Evolutionary conservation across 2,888 invertebrate genomes (phyloP).

Genomic region (Drosophila barbarae): DNA sequence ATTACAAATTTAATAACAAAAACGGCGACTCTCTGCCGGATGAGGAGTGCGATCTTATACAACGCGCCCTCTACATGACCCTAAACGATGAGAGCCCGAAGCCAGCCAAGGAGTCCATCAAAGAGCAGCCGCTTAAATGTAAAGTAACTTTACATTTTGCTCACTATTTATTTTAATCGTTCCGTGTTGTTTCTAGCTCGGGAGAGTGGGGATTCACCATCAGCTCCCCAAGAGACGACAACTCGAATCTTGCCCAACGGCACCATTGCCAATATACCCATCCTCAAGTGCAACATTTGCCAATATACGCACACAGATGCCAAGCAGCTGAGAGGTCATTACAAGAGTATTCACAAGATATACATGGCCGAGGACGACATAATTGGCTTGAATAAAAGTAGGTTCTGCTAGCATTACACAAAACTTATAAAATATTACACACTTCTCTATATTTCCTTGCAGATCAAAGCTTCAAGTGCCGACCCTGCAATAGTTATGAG

Average conservation of each 20-base stretch:
- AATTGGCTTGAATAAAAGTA: conserved; percentile 63
- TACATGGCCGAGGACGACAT: conserved; percentile 64
- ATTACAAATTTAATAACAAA: conserved; percentile 61
- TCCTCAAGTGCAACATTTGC: conserved; percentile 59
- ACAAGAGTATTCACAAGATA: conserved; percentile 51
- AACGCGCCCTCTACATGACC: conserved; percentile 67
- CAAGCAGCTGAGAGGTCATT: conserved; percentile 58
- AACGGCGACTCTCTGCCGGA: conserved; percentile 52
- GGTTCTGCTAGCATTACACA: background rate
- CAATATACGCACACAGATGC: conserved; percentile 53
- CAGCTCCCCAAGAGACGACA: background rate
- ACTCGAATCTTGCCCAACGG: conserved; percentile 23
- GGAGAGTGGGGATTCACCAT: background rate
- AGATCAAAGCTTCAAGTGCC: conserved; percentile 67
- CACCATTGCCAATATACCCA: conserved; percentile 43
- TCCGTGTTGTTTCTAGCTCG: conserved; percentile 5
- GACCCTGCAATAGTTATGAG: conserved; percentile 61
- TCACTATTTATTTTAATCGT: background rate
- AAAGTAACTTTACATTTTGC: background rate
- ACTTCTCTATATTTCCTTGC: background rate
- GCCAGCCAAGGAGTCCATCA: conserved; percentile 45
- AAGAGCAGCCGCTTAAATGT: conserved; percentile 41
- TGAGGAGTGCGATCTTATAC: conserved; percentile 58
- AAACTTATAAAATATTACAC: background rate
- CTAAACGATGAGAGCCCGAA: conserved; percentile 47